These are phyloP conservation scores for Patella vulgata DNA, from an alignment of 1,140 invertebrate species.

Conservation along the genomic window DNA sequence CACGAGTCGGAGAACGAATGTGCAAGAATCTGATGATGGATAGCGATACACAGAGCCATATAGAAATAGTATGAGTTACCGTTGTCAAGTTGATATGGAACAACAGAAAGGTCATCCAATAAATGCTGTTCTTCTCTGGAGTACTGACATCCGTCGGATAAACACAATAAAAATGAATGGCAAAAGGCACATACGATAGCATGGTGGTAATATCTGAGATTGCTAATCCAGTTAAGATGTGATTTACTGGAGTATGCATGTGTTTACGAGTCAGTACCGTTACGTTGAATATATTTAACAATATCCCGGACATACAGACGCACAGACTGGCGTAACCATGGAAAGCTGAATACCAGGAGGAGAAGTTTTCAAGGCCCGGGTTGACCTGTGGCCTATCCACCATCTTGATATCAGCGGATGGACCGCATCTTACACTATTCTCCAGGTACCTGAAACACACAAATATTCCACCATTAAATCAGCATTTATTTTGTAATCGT, in stretches of 20 bases:
- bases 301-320: slow-evolving; percentile 87
- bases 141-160: slow-evolving; percentile 32
- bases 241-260: slow-evolving; percentile 85
- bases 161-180: slow-evolving; percentile 72
- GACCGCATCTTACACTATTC: slow-evolving; percentile 30
- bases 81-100: slow-evolving; percentile 74
- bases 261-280: slow-evolving; percentile 87
- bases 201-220: slow-evolving; percentile 88
- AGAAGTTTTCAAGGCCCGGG: slow-evolving; percentile 48
- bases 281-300: slow-evolving; percentile 90
- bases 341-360: slow-evolving; percentile 64
- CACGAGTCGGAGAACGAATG: slow-evolving; percentile 77
- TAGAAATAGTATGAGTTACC: slow-evolving; percentile 92
- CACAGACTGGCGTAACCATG: slow-evolving; percentile 79
- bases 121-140: slow-evolving; percentile 46
- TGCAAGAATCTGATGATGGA: slow-evolving; percentile 93
- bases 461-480: too few species aligned
- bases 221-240: slow-evolving; percentile 84
- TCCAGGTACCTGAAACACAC: slow-evolving; percentile 38
- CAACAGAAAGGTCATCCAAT: slow-evolving; percentile 59
- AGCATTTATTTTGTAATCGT: too few species aligned
- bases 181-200: slow-evolving; percentile 88
- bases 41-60: slow-evolving; percentile 89
- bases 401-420: neutral
- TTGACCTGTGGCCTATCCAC: slow-evolving; percentile 12